Conservation (phyloP, 2,888 invertebrate species). For the Pachymerium ferrugineum region DNA sequence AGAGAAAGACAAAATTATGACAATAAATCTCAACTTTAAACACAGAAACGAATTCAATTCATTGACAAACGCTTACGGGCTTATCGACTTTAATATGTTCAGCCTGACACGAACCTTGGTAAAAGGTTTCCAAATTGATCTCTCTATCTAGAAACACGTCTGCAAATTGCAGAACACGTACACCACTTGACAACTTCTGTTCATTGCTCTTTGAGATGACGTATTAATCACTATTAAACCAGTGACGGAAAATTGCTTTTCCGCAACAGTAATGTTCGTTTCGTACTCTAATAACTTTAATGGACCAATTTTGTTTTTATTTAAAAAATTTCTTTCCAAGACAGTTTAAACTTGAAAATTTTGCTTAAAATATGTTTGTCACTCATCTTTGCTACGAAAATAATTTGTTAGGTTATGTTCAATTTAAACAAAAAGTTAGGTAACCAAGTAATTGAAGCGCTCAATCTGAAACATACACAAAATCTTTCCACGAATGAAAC, state of each 20-base stretch:
- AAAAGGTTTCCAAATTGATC: conserved; percentile 19
- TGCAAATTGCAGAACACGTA: conserved; percentile 27
- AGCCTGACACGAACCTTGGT: conserved; percentile 2
- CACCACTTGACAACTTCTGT: conserved; percentile 22
- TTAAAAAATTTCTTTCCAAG: too few species aligned
- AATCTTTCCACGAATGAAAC: background rate
- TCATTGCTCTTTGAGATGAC: conserved; percentile 7
- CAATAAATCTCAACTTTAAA: conserved; percentile 11
- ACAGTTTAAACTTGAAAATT: background rate
- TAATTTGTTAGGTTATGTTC: background rate
- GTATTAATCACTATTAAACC: background rate
- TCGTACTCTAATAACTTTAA: background rate
- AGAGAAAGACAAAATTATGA: background rate
- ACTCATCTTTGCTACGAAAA: background rate
- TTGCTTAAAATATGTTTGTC: background rate
- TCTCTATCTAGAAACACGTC: conserved; percentile 24
- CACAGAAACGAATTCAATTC: background rate
- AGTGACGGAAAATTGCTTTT: conserved; percentile 7
- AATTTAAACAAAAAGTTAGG: background rate
- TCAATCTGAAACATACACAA: too few species aligned
- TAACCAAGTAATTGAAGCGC: background rate
- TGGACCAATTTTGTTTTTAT: too few species aligned
- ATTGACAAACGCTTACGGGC: background rate
- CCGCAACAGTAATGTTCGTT: background rate
- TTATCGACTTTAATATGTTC: conserved; percentile 27